phyloP scores from a whole-genome alignment of 2,888 invertebrate species.

The Aelia acuminata region DNA sequence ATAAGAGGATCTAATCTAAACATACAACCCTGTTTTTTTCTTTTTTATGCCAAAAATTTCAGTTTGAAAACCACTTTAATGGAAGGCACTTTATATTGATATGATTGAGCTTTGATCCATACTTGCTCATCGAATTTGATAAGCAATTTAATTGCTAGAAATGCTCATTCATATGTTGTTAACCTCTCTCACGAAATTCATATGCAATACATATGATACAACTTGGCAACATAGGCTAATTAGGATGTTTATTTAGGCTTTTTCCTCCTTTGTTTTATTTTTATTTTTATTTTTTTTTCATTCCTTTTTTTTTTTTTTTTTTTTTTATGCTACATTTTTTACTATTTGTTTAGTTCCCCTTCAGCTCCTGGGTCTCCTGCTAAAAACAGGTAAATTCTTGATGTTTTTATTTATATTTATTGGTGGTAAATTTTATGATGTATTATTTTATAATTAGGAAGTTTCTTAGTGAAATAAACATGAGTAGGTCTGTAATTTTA shows the following conservation, averaged over 20 bases:
- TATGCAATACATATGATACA: too few relatives aligned
- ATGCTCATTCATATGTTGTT: too few relatives aligned
- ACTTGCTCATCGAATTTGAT: too few relatives aligned
- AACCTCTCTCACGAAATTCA: too few relatives aligned
- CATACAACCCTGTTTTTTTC: too few relatives aligned
- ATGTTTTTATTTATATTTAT: conserved; percentile 3
- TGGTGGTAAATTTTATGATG: background rate
- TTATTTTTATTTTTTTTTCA: background rate
- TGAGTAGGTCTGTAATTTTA: background rate
- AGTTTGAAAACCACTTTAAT: too few relatives aligned
- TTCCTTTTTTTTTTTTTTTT: conserved; percentile 1
- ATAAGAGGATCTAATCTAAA: too few relatives aligned
- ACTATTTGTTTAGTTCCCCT: conserved; percentile 66
- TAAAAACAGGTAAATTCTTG: conserved; percentile 66
- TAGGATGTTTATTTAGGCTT: background rate
- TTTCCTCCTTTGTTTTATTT: background rate
- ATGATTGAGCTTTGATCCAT: too few relatives aligned
- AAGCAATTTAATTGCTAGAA: too few relatives aligned
- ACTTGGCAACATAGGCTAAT: too few relatives aligned
- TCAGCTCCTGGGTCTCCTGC: conserved; percentile 67
- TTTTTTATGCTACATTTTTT: conserved; percentile 15
- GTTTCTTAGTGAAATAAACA: background rate
- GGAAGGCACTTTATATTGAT: too few relatives aligned
- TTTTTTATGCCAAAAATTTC: too few relatives aligned
- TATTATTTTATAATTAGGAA: background rate